Base-by-base conservation (phyloP, 2,113 vertebrate genomes). In the Chrysochloris asiatica region DNA sequence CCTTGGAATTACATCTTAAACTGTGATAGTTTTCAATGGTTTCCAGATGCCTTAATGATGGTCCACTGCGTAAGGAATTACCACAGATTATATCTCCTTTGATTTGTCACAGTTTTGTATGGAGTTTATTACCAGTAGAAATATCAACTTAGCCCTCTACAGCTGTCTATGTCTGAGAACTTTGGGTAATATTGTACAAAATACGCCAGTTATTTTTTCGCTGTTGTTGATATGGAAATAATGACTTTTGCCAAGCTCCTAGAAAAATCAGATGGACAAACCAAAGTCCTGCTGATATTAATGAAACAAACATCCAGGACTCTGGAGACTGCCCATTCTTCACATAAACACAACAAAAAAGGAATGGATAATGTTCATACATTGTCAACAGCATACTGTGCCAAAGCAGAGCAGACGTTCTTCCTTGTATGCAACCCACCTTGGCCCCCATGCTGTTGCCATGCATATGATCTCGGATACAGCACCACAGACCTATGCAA, bases 21-120 rank as follows among this genome's bases (percentile, higher is more conserved):
- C 10, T 12, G 3, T 59, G 78, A 17, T 83, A 96, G 71, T 83
- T 75, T 72, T 89, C 89, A 83, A 92, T 88, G 71, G 80, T 75
- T 97, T 97, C 79, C 91, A 96, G 97, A 95, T 95, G 90, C 87
- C 36, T 76, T 93, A 87, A 92, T 96, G 95, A 94, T 91, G 90
- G 84, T 87, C 83, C 52, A 75, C 21, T 82, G 67, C 26, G 10
- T 91, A 84, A 59, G 0, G 0, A 90, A 47, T 94, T 93, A 94
- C 92, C 95, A 71, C 61, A 87, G 94, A 95, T 54, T 75, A 81
- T 88, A 54, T 94, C 75, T 38, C n/a, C 86, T 97, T 95, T 91
- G 87, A 72, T 95, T 97, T 96, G 86, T 87, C 90, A 78, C 86
- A 90, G 52, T 93, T 80, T 93, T 82, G 73, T 91, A 95, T 93